Conservation (phyloP, 2,888 invertebrate species). For the Carpatolechia fugitivella region DNA sequence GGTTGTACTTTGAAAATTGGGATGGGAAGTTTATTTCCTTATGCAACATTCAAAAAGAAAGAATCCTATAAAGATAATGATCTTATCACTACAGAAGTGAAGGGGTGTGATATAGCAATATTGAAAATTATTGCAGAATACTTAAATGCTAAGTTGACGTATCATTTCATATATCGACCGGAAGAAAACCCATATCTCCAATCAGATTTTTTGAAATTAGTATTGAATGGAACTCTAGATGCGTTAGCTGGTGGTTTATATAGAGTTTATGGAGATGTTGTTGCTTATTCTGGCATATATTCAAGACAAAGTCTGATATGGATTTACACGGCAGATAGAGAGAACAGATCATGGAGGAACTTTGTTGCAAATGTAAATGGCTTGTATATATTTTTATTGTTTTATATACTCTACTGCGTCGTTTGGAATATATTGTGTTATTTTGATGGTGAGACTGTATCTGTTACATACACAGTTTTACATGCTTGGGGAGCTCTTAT, state of each 20-base stretch:
- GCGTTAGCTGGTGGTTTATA: conserved; percentile 57
- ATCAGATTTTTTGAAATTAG: conserved; percentile 36
- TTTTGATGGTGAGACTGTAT: conserved; percentile 38
- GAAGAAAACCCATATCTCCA: conserved; percentile 37
- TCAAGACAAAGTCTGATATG: conserved; percentile 47
- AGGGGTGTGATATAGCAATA: conserved; percentile 53
- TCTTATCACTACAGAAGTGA: conserved; percentile 27
- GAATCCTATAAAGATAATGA: conserved; percentile 39
- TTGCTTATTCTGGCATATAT: conserved; percentile 60
- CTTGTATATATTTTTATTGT: conserved; percentile 51
- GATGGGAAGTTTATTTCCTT: conserved; percentile 47
- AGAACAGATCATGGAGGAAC: conserved; percentile 47
- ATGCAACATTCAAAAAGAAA: conserved; percentile 37
- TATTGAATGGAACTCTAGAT: conserved; percentile 55
- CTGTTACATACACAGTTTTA: conserved; percentile 39
- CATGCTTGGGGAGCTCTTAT: conserved; percentile 54
- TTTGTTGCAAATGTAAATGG: conserved; percentile 43
- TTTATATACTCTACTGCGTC: conserved; percentile 45
- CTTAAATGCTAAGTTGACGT: conserved; percentile 47
- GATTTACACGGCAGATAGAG: conserved; percentile 50
- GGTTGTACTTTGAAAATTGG: conserved; percentile 52
- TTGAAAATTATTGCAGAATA: conserved; percentile 51
- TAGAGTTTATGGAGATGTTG: conserved; percentile 47
- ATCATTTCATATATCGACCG: conserved; percentile 39
- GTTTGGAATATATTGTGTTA: conserved; percentile 42